These are phyloP conservation scores for Drosophila jambulina DNA, from an alignment of 1,140 invertebrate genomes.

Conservation along the genomic window DNA sequence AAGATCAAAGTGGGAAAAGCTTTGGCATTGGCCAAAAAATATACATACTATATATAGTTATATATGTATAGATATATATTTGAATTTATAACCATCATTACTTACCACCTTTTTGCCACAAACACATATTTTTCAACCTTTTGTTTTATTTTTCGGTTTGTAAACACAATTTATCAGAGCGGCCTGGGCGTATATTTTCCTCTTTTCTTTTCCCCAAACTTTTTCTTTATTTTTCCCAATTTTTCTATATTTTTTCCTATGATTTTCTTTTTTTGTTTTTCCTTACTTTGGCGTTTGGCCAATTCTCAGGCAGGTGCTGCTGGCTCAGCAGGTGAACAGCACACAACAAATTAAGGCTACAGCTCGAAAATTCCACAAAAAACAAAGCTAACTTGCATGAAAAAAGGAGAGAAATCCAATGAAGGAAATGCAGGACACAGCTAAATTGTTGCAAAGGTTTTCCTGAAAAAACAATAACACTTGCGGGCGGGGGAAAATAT, in stretches of 20 bases:
- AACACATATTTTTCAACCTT: not conserved
- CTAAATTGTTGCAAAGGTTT: not conserved
- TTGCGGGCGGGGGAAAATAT: not conserved
- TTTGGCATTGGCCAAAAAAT: not conserved
- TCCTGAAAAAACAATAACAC: not conserved
- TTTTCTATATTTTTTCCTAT: not conserved
- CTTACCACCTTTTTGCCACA: not conserved
- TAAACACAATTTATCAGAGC: slow-evolving; percentile 17
- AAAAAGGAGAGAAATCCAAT: not conserved
- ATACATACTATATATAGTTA: not conserved
- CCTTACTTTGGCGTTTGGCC: not conserved
- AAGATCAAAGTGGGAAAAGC: not conserved
- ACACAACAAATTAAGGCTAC: not conserved
- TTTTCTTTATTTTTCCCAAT: not conserved
- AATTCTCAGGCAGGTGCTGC: not conserved
- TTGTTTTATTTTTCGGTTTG: not conserved
- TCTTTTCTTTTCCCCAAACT: not conserved
- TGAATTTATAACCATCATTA: slow-evolving; percentile 9
- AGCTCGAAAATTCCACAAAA: slow-evolving; percentile 4
- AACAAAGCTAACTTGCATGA: not conserved
- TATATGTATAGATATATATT: not conserved
- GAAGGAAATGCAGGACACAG: not conserved
- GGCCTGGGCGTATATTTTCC: not conserved
- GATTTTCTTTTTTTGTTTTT: not conserved
- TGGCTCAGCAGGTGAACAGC: slow-evolving; percentile 14